A percentile compares a stretch with the other conserved stretches of the same genome.
These are phyloP conservation scores for Triplophysa siluroides DNA, from an alignment of 2,113 vertebrate species.

Conservation along the genomic window DNA sequence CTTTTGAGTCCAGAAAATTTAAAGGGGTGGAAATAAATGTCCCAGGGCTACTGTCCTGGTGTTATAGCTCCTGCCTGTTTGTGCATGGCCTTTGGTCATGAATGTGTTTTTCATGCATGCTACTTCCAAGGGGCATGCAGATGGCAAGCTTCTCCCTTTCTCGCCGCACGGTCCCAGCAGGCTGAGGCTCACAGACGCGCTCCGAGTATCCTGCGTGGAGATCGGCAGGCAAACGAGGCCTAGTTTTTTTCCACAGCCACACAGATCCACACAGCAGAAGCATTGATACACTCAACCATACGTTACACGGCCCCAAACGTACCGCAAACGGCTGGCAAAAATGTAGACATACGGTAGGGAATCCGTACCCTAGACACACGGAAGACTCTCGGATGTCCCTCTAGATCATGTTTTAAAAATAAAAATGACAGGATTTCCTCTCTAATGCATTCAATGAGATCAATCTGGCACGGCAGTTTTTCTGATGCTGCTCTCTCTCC, in stretches of 20 bases:
- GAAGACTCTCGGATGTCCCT: constrained; percentile 53
- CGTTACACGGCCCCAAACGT: constrained; percentile 66
- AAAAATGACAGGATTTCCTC: constrained; percentile 56
- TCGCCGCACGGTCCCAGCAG: constrained; percentile 57
- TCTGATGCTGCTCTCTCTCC: constrained; percentile 53
- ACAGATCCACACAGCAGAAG: constrained; percentile 66
- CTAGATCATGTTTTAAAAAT: constrained; percentile 62
- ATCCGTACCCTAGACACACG: constrained; percentile 54
- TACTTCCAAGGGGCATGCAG: constrained; percentile 69
- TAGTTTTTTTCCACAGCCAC: constrained; percentile 68
- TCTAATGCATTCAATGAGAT: constrained; percentile 57
- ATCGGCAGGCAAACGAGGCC: constrained; percentile 67
- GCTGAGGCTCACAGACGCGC: constrained; percentile 54
- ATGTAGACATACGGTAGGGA: constrained; percentile 43
- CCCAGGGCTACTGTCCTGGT: constrained; percentile 37
- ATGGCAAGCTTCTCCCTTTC: constrained; percentile 69
- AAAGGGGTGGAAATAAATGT: constrained; percentile 13
- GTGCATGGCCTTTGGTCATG: constrained; percentile 57
- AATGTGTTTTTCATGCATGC: constrained; percentile 60
- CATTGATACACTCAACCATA: constrained; percentile 68
- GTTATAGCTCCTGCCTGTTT: constrained; percentile 54
- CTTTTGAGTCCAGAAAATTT: constrained; percentile 27
- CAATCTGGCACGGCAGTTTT: constrained; percentile 59
- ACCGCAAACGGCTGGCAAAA: constrained; percentile 59
- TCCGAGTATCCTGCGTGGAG: constrained; percentile 54